Conservation (phyloP, 2,113 vertebrate species). For the Numida meleagris region DNA sequence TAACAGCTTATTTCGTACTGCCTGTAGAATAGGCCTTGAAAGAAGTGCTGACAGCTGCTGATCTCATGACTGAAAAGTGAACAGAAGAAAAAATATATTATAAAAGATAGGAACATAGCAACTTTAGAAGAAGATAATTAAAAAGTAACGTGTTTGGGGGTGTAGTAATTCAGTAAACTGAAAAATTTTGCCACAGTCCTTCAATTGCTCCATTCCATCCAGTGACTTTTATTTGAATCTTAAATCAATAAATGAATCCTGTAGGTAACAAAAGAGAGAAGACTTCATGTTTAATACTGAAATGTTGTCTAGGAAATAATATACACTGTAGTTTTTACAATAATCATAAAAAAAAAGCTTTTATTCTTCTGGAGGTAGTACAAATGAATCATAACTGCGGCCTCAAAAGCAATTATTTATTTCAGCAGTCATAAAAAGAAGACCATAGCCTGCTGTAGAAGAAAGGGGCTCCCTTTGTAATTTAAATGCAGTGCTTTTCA, state of each 20-base stretch:
- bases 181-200: background rate
- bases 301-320: slow-evolving; percentile 27
- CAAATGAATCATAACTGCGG: background rate
- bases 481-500: slow-evolving; percentile 8
- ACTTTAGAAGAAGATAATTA: background rate
- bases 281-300: slow-evolving; percentile 4
- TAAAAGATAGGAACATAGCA: background rate
- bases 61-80: background rate
- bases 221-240: background rate
- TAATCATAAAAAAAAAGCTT: slow-evolving; percentile 24
- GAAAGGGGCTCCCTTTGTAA: background rate
- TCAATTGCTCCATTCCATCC: background rate
- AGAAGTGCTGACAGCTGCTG: background rate
- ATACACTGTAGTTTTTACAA: background rate
- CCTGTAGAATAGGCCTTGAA: background rate
- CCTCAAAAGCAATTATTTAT: background rate
- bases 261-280: background rate
- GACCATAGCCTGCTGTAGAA: background rate
- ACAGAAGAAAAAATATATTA: background rate
- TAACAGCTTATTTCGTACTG: background rate
- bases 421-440: background rate
- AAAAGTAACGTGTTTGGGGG: background rate
- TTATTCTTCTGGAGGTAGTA: background rate
- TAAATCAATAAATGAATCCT: slow-evolving; percentile 10
- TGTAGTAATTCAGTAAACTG: background rate